Evolutionary conservation across 2,888 invertebrate species (phyloP), one percentile per base, ranked within the genome.

Genomic region (Eristalis arbustorum): DNA sequence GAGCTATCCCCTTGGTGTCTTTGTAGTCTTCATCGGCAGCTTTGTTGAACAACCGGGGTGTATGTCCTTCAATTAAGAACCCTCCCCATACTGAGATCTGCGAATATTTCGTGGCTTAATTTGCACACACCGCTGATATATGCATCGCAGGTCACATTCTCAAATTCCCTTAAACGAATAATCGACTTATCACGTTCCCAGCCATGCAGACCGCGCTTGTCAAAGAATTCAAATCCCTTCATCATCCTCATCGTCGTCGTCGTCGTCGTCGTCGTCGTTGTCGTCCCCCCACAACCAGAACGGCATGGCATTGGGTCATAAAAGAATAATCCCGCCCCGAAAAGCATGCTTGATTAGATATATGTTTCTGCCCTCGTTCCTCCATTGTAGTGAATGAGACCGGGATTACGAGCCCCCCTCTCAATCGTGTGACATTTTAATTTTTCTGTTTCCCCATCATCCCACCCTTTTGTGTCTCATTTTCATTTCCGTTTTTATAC

Each of bases 311-410:
- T 8, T 31, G n/a, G 49, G 49, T 49, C 49, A 49, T 49, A 49
- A 49, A 49, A 49, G 49, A 64, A 22, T 37, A 64, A 34, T 28
- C 63, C 11, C 31, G n/a, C n/a, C 8, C 18, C n/a, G 0, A 18
- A 3, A 22, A 69, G 13, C 69, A 69, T n/a, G 34, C 34, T 34
- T 69, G 69, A 69, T 69, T 69, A 69, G 69, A 59, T 56, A 37
- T 64, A 31, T 64, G 31, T 5, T 31, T 31, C 34, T 31, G 40
- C 18, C 31, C 18, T 28, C 13, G n/a, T 14, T 68, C 57, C 31
- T 31, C 18, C 34, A 31, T 37, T 63, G 18, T 37, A 8, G 63
- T 37, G 37, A n/a, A 18, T 59, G 56, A 59, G 57, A 37, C 8
- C 49, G 14, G 34, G 59, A 69, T 69, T 69, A 69, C 34, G 59